Percentiles rank a stretch among this genome's conserved stretches.
phyloP scores from a whole-genome alignment of 2,797 vertebrate species.

The Lerista edwardsae region DNA sequence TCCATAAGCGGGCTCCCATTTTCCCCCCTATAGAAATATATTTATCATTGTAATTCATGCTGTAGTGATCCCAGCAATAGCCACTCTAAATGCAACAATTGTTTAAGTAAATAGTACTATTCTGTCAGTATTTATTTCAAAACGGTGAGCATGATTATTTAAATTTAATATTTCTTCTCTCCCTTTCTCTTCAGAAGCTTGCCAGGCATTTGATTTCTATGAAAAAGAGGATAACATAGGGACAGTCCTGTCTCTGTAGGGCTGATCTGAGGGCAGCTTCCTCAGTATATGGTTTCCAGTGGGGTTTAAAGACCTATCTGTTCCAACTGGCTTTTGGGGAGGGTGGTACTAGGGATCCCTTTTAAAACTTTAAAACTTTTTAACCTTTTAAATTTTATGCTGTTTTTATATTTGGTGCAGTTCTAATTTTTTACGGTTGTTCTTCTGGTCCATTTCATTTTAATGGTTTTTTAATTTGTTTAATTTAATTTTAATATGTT shows the following conservation, averaged over 20 bases:
- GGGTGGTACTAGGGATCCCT: too few relatives aligned
- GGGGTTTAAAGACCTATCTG: too few relatives aligned
- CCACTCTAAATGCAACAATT: not conserved
- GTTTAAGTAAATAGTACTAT: not conserved
- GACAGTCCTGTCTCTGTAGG: not conserved
- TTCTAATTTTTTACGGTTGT: too few relatives aligned
- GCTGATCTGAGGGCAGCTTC: too few relatives aligned
- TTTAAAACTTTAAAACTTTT: too few relatives aligned
- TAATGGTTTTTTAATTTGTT: too few relatives aligned
- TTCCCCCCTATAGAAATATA: not conserved
- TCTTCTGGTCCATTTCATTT: too few relatives aligned
- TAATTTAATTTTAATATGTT: too few relatives aligned
- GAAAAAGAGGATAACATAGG: constrained; percentile 43
- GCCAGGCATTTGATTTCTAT: constrained; percentile 13
- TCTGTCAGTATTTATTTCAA: not conserved
- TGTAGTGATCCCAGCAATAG: not conserved
- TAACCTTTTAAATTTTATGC: too few relatives aligned
- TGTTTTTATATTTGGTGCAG: too few relatives aligned
- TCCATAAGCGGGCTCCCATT: not conserved
- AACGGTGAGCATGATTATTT: not conserved
- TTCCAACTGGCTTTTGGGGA: too few relatives aligned
- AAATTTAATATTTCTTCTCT: not conserved
- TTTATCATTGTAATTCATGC: not conserved
- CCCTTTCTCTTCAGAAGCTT: not conserved
- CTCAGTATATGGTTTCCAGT: too few relatives aligned